A percentile compares a stretch with the other conserved stretches of the same genome.
Conservation (phyloP, 2,113 vertebrate genomes). For the Thinocorus orbignyianus region DNA sequence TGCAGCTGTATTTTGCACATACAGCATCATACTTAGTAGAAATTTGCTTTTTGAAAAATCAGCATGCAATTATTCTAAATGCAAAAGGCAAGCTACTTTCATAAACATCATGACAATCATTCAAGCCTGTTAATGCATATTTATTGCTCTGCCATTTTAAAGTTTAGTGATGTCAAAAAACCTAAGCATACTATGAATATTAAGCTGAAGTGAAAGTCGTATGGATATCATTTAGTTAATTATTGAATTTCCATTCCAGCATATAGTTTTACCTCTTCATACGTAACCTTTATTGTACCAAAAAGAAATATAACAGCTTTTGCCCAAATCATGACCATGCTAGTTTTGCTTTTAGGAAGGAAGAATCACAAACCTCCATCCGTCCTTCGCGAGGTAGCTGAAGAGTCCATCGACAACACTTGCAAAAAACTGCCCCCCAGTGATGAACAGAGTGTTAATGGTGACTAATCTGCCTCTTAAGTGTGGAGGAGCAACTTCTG, state of each 20-base stretch:
- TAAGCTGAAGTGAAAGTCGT: not conserved
- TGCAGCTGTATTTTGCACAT: not conserved
- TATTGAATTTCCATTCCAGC: not conserved
- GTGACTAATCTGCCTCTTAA: conserved; percentile 93
- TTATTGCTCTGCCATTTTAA: conserved; percentile 34
- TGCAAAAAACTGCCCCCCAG: conserved; percentile 95
- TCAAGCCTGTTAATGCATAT: not conserved
- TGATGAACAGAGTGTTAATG: conserved; percentile 93
- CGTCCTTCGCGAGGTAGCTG: conserved; percentile 86
- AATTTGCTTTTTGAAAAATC: not conserved
- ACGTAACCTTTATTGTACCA: not conserved
- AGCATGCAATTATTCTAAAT: conserved; percentile 11
- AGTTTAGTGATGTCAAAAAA: conserved; percentile 20
- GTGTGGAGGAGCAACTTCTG: conserved; percentile 91
- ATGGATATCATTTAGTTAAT: not conserved
- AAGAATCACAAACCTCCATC: conserved; percentile 87
- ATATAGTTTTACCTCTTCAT: not conserved
- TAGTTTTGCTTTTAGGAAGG: not conserved
- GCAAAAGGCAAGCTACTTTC: not conserved
- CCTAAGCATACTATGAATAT: not conserved
- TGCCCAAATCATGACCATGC: accelerated
- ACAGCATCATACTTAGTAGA: not conserved
- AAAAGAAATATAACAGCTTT: not conserved
- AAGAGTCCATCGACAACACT: conserved; percentile 92
- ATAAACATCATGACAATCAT: not conserved